phyloP scores from a whole-genome alignment of 2,797 vertebrate genomes.

The Falco rusticolus region DNA sequence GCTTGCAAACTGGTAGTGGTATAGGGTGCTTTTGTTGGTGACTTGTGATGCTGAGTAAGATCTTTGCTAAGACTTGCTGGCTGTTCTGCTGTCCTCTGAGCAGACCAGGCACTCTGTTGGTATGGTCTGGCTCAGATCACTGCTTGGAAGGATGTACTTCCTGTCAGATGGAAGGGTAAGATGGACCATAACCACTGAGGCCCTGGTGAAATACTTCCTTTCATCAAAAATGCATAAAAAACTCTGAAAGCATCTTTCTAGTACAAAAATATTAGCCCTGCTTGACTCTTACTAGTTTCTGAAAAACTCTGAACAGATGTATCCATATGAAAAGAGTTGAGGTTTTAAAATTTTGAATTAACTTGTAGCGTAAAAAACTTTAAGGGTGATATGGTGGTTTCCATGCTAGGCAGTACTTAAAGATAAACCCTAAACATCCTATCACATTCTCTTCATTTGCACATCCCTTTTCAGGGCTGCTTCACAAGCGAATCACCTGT shows the following conservation, averaged over 20 bases:
- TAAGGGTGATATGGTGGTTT: not conserved
- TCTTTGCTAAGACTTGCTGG: not conserved
- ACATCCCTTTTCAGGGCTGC: not conserved
- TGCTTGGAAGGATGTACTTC: not conserved
- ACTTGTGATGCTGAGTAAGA: not conserved
- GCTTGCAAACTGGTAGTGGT: not conserved
- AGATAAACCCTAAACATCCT: not conserved
- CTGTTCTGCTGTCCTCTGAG: not conserved
- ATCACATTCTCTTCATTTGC: not conserved
- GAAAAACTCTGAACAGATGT: not conserved
- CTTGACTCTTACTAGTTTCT: not conserved
- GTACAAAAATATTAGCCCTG: not conserved
- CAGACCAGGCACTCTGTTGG: no score
- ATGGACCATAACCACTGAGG: not conserved
- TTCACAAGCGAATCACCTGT: not conserved
- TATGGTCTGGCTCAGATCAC: not conserved
- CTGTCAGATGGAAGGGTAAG: not conserved
- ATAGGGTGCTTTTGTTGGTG: not conserved
- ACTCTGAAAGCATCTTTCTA: not conserved
- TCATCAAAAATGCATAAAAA: not conserved
- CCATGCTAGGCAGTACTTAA: not conserved
- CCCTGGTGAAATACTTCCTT: not conserved
- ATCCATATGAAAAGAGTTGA: not conserved
- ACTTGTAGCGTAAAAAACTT: not conserved
- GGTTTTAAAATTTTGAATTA: not conserved